Conservation (phyloP, 2,797 vertebrate species). For the Falco cherrug region DNA sequence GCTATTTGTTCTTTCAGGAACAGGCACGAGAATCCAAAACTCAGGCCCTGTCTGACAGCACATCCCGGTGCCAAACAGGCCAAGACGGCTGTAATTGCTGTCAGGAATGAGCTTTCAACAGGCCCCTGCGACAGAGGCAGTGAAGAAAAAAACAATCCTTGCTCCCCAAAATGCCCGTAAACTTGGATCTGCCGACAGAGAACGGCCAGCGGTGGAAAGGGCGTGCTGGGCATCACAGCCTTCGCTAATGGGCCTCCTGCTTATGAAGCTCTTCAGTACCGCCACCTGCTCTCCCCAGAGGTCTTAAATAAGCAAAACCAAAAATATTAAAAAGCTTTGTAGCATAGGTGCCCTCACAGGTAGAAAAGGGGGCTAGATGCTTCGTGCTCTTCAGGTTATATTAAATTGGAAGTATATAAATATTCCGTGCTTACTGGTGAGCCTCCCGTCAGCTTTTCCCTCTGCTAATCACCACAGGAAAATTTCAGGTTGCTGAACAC, state of each 20-base stretch:
- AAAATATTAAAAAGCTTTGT: background rate
- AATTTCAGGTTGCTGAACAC: background rate
- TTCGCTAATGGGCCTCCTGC: background rate
- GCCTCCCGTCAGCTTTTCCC: background rate
- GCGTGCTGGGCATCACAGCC: background rate
- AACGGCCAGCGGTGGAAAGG: background rate
- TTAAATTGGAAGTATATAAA: background rate
- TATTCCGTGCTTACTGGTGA: accelerated
- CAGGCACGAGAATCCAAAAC: background rate
- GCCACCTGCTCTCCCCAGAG: background rate
- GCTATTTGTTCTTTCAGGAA: slow-evolving; percentile 24
- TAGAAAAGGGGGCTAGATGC: background rate
- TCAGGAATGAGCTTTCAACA: slow-evolving; percentile 35
- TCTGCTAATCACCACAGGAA: background rate
- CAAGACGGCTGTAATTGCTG: background rate
- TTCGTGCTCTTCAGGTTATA: background rate
- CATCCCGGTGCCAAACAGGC: background rate
- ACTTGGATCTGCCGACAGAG: background rate
- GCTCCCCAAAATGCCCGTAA: background rate
- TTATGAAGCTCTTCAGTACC: background rate
- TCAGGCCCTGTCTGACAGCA: background rate
- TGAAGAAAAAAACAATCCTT: background rate
- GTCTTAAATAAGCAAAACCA: background rate
- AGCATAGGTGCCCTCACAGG: background rate
- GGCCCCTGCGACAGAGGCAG: background rate